Base-by-base conservation (phyloP, 2,797 vertebrate species). In the Silurus aristotelis region DNA sequence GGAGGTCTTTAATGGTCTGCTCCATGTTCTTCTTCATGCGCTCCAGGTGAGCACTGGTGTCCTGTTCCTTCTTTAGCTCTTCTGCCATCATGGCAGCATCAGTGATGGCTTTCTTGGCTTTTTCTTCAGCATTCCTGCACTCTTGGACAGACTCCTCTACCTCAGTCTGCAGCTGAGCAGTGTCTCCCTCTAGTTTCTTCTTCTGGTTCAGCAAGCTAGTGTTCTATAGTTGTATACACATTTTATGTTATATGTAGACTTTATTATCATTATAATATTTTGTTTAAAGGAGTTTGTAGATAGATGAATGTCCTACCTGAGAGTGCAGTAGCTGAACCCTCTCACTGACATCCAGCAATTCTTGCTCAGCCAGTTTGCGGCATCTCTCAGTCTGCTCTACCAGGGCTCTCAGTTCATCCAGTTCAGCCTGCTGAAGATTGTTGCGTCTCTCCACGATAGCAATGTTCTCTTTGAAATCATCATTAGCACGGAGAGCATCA, bases 301-400 rank as follows among this genome's bases (percentile, higher is more conserved):
- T 22, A 2, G 52, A 73, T 25, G 5, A 0, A 10, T 25, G 48
- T 58, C 15, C 14, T 20, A 97, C 97, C 94, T 98, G 97, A 0
- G 97, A 95, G 88, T 97, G 96, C 56, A 98, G 95, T 56, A 98
- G 95, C 90, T 98, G 97, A 80, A 97, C 97, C 80, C 97, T 94
- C 90, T 97, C 96, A 0, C 95, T 96, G 91, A 96, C 95, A 73
- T 97, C 97, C 0, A 97, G 92, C 89, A 98, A 91, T 85, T 98
- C 97, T 90, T 97, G 96, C 91, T 97, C 97, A 0, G 96, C 96
- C 94, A 97, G 86, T 87, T 97, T 97, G 1, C 96, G 95, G 0
- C 93, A 94, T 78, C 96, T 92, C 88, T 97, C 96, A 0, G 94
- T 96, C 90, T 97, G 96, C 85, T 97, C 96, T 85, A 94, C 92